Percentiles rank a stretch among this genome's conserved stretches.
These are phyloP conservation scores for Myotis lucifugus DNA, from an alignment of 2,113 vertebrate species.

Conservation along the genomic window DNA sequence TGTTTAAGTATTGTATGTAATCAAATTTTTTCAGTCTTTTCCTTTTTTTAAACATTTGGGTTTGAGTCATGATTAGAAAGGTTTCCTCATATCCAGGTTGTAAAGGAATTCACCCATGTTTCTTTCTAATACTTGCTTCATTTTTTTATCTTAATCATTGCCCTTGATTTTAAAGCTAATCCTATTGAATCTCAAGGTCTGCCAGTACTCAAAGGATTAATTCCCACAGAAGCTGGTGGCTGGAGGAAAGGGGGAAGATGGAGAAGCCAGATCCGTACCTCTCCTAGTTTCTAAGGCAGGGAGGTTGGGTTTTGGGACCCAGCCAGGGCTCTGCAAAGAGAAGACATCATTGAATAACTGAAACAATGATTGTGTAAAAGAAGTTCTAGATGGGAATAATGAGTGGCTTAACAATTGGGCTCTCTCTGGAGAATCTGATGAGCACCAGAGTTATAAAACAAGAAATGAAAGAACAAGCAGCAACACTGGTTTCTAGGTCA, in stretches of 20 bases:
- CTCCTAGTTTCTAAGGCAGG: neutral
- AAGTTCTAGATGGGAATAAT: neutral
- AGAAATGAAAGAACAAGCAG: neutral
- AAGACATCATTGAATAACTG: neutral
- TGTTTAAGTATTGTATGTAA: neutral
- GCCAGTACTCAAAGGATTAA: neutral
- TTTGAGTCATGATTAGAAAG: conserved; percentile 14
- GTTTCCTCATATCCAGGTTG: neutral
- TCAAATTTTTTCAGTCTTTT: neutral
- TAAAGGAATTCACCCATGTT: neutral
- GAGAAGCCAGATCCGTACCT: neutral
- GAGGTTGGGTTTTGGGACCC: neutral
- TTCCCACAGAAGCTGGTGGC: neutral
- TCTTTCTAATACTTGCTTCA: neutral
- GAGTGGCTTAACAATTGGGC: neutral
- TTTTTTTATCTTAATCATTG: neutral
- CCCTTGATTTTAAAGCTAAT: neutral
- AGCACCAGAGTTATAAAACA: neutral
- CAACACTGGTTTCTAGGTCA: neutral
- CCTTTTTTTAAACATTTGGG: neutral
- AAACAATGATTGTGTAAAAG: neutral
- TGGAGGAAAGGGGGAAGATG: neutral
- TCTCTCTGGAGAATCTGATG: neutral
- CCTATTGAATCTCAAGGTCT: neutral
- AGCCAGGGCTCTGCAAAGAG: neutral